Evolutionary conservation across 2,113 vertebrate species (phyloP).

Genomic region (Sinocyclocheilus anshuiensis): DNA sequence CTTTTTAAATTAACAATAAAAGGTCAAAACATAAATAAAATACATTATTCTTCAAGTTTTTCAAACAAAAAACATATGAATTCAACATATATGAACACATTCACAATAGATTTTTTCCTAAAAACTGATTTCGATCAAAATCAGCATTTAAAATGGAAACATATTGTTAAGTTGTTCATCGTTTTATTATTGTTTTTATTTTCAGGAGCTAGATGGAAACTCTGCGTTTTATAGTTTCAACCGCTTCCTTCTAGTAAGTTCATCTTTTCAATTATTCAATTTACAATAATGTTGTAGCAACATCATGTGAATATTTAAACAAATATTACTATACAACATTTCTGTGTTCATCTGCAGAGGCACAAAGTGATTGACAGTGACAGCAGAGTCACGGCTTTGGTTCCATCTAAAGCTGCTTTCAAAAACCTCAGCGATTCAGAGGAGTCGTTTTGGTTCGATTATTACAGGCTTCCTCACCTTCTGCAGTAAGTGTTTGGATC

Average conservation of each 20-base stretch:
- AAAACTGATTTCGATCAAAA: not conserved
- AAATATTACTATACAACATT: not conserved
- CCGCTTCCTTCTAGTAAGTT: slow-evolving; percentile 78
- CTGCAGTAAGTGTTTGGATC: slow-evolving; percentile 73
- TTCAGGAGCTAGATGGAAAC: slow-evolving; percentile 84
- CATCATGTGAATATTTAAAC: not conserved
- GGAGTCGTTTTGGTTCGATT: slow-evolving; percentile 77
- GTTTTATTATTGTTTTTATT: slow-evolving; percentile 33
- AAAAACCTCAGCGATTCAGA: slow-evolving; percentile 67
- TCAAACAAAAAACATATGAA: too few species aligned
- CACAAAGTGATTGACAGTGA: slow-evolving; percentile 62
- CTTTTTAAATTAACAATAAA: too few species aligned
- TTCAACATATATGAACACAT: not conserved
- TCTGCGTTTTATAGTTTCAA: slow-evolving; percentile 73
- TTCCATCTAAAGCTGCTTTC: slow-evolving; percentile 76
- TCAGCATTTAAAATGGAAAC: not conserved
- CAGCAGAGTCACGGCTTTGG: slow-evolving; percentile 81
- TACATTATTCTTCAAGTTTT: too few species aligned
- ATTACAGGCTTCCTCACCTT: slow-evolving; percentile 75
- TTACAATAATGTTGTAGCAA: not conserved
- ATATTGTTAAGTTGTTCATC: not conserved
- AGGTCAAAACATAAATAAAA: too few species aligned
- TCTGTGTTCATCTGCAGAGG: slow-evolving; percentile 49
- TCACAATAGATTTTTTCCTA: not conserved
- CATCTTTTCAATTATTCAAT: not conserved